These are phyloP conservation scores for Hippocampus comes DNA, from an alignment of 2,113 vertebrate genomes.

Conservation along the genomic window DNA sequence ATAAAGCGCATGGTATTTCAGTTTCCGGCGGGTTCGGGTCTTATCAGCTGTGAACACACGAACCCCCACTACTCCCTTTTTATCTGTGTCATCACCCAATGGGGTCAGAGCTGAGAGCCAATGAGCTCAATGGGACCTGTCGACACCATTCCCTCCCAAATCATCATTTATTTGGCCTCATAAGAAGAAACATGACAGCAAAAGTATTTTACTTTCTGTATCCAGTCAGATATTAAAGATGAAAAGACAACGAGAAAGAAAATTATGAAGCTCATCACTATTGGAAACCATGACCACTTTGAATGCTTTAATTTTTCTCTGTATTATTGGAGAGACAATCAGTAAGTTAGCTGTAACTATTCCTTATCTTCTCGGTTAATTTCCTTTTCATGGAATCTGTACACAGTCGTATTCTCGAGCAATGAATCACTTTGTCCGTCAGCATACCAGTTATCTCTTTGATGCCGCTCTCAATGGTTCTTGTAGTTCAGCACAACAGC, in stretches of 20 bases:
- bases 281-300: neutral
- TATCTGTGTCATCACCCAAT: conserved; percentile 69
- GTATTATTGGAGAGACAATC: neutral
- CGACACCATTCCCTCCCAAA: conserved; percentile 4
- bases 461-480: conserved; percentile 8
- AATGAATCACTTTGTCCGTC: neutral
- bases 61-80: conserved; percentile 45
- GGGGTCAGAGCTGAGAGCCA: conserved; percentile 61
- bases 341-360: neutral
- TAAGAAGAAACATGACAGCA: conserved; percentile 25
- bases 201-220: neutral
- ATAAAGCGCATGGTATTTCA: conserved; percentile 43
- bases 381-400: neutral
- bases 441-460: conserved; percentile 6
- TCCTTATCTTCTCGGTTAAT: conserved; percentile 2
- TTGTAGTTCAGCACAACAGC: conserved; percentile 17
- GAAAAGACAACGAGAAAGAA: neutral
- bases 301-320: neutral
- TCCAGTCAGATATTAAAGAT: neutral
- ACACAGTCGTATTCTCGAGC: conserved; percentile 4
- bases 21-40: conserved; percentile 31
- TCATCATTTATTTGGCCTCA: conserved; percentile 32
- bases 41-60: conserved; percentile 70
- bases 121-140: conserved; percentile 41
- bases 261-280: neutral